phyloP scores from a whole-genome alignment of 2,113 vertebrate genomes.

The Chauna torquata region DNA sequence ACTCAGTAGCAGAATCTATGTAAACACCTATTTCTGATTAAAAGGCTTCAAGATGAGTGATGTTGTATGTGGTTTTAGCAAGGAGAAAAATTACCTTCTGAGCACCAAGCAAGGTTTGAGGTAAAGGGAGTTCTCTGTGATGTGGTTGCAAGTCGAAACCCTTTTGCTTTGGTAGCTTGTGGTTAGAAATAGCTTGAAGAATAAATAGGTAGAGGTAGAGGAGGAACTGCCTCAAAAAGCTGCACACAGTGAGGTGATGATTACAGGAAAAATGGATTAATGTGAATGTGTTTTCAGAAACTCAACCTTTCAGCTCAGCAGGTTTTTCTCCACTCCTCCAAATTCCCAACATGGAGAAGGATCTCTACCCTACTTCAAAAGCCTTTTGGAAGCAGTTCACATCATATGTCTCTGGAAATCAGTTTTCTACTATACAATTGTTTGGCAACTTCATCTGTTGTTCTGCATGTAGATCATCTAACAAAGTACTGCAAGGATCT shows the following conservation, averaged over 20 bases:
- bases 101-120: conserved; percentile 48
- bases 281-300: not conserved
- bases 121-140: conserved; percentile 54
- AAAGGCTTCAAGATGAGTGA: not conserved
- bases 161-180: conserved; percentile 37
- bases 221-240: not conserved
- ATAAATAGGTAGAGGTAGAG: not conserved
- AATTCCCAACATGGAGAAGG: not conserved
- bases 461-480: not conserved
- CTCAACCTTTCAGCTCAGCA: not conserved
- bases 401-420: not conserved
- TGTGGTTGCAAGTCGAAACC: conserved; percentile 55
- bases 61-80: conserved; percentile 43
- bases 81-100: conserved; percentile 27
- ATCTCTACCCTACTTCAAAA: not conserved
- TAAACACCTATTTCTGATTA: not conserved
- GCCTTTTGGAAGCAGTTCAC: not conserved
- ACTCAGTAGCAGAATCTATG: not conserved
- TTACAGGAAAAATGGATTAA: not conserved
- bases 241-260: not conserved
- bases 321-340: not conserved
- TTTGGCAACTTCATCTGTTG: not conserved
- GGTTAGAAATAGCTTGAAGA: conserved; percentile 47
- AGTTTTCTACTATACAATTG: not conserved
- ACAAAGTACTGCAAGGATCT: not conserved